Base-by-base conservation (phyloP, 2,113 vertebrate species). In the Tor tambroides region DNA sequence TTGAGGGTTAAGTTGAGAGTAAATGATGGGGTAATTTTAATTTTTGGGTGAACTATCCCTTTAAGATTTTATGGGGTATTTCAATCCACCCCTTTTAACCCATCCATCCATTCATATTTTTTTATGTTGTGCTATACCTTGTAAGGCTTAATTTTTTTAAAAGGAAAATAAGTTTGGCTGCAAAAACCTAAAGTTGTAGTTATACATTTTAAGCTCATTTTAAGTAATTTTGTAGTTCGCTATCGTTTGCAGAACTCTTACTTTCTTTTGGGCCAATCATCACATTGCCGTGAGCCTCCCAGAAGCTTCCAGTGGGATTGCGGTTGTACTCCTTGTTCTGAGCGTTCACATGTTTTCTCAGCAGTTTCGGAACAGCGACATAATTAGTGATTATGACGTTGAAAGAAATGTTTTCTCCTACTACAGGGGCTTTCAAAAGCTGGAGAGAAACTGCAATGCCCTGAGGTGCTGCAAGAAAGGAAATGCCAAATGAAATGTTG, bases 281-380 rank as follows among this genome's bases (percentile, higher is more conserved):
- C 0, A 94, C 0, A 2, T 88, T 7, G 3, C 89, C 88, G 0
- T 93, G 87, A 0, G 5, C 63, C 87, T 95, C 93, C 95, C 94
- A 95, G 89, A 96, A 92, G 72, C 92, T 91, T 30, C 92, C 89
- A 0, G 80, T 89, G 17, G 94, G 94, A 59, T 87, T 93, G 89
- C 83, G 1, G 93, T 94, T 89, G 92, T 95, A 96, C 35, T 92
- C 86, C 85, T 96, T 96, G 32, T 87, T 92, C 90, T 95, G 95
- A 59, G 95, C 95, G 1, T 95, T 95, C 67, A 93, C 2, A 12
- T 94, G 85, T 65, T 93, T 23, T 23, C 56, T 92, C 67, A 95
- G 51, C 61, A 3, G 85, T 87, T 93, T 95, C 30, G 69, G 30
- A 1, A 61, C 38, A 0, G 1, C 80, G 7, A 85, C 85, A 49